Percentiles rank a stretch among this genome's conserved stretches.
These are phyloP conservation scores for Jordanella pulchra DNA, from an alignment of 2,797 vertebrate genomes.

Conservation along the genomic window DNA sequence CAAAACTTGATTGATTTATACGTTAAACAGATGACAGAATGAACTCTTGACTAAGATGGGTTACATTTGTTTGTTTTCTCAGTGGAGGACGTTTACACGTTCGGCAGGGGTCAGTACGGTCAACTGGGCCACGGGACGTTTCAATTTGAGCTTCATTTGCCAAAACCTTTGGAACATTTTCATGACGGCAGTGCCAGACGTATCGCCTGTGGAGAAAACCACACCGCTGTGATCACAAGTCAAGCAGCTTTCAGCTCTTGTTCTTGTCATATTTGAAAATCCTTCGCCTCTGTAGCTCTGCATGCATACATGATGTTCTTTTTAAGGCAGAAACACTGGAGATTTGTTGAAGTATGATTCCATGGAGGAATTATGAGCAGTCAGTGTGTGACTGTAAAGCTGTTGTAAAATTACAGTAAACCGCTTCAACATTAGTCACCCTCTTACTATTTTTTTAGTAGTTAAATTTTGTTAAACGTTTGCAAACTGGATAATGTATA, in stretches of 20 bases:
- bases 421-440: background rate
- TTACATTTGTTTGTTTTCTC: conserved; percentile 9
- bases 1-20: too few species aligned
- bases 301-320: background rate
- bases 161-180: conserved; percentile 81
- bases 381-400: background rate
- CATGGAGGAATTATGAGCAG: background rate
- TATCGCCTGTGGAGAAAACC: conserved; percentile 85
- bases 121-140: conserved; percentile 90
- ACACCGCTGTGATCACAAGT: conserved; percentile 81
- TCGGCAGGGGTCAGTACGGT: conserved; percentile 87
- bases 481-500: too few species aligned
- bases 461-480: too few species aligned
- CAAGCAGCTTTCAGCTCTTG: background rate
- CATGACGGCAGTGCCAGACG: conserved; percentile 74
- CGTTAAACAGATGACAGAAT: background rate
- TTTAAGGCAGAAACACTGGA: background rate
- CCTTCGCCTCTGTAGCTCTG: background rate
- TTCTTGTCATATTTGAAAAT: background rate
- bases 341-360: background rate
- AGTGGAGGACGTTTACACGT: conserved; percentile 82
- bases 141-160: conserved; percentile 82
- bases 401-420: background rate
- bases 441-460: background rate
- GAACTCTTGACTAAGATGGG: background rate